Base-by-base conservation (phyloP, 1,140 invertebrate species). In the Formica selysi region DNA sequence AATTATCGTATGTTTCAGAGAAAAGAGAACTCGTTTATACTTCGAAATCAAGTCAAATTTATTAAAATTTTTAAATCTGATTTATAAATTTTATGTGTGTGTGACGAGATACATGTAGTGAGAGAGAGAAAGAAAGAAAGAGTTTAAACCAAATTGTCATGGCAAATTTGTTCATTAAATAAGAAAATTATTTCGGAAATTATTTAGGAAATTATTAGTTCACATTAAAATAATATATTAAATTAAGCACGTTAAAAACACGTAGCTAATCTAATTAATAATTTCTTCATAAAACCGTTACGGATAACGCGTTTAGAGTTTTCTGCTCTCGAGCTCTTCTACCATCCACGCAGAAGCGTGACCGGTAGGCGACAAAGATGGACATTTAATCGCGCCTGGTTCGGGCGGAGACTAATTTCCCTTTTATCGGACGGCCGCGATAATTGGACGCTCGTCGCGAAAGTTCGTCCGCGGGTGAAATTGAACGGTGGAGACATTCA, bases 401-500 rank as follows among this genome's bases (percentile, higher is more conserved):
- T 51, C 62, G 70, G 86, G 64, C 89, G 48, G 48, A 71, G 88
- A 86, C 78, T 84, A 87, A 90, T 91, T 91, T 91, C 87, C 86
- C 89, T 91, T 90, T 91, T 91, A 90, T 86, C 86, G 67, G 64
- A 36, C 51, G 85, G 71, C 85, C 62, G 61, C 61, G 67, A 86
- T 87, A 87, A 90, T 90, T 85, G 89, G 68, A 80, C 36, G 76
- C 81, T 88, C 71, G 48, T 88, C 89, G 89, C 89, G 89, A 90
- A 90, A 90, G 89, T 88, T 90, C 76, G 89, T 86, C 80, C 89
- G 79, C 80, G 79, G 88, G 89, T 90, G 89, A 90, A 90, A 90
- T 90, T 88, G 86, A 84, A 86, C 57, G 80, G 76, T 65, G 89
- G 89, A 88, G 86, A 90, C 89, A 90, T 90, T 90, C 86, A 86